Evolutionary conservation across 1,140 invertebrate species (phyloP).

Genomic region (Pachyrhynchus sulphureomaculatus): DNA sequence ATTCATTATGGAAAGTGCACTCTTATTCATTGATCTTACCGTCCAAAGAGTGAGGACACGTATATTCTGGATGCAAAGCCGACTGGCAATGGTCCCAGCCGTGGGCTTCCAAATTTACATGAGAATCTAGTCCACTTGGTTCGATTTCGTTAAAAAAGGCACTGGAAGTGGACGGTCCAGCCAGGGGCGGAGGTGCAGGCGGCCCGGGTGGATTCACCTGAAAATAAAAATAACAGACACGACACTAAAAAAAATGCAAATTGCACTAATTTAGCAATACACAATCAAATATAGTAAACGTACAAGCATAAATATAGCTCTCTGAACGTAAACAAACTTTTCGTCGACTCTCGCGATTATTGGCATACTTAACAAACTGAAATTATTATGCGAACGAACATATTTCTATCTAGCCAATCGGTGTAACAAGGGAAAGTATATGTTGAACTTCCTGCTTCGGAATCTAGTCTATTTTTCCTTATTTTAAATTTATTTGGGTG

Average conservation of each 20-base stretch:
- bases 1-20: too few species aligned
- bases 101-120: conserved; percentile 34
- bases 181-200: background rate
- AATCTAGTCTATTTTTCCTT: conserved; percentile 23
- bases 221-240: conserved; percentile 8
- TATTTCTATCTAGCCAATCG: conserved; percentile 27
- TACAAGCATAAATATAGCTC: conserved; percentile 5
- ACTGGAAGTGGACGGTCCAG: conserved; percentile 19
- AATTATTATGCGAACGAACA: conserved; percentile 31
- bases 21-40: conserved; percentile 28
- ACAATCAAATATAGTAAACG: background rate
- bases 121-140: background rate
- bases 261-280: background rate
- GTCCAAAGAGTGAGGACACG: conserved; percentile 31
- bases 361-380: conserved; percentile 32
- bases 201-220: conserved; percentile 35
- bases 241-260: background rate
- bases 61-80: conserved; percentile 10
- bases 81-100: conserved; percentile 29
- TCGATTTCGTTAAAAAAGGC: conserved; percentile 18
- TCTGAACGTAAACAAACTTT: conserved; percentile 13
- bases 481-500: background rate
- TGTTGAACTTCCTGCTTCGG: conserved; percentile 34
- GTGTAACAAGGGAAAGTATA: conserved; percentile 39
- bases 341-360: conserved; percentile 14